Percentiles rank a stretch among this genome's conserved stretches.
Evolutionary conservation across 2,797 vertebrate genomes (phyloP).

Genomic region (Bradypus variegatus): DNA sequence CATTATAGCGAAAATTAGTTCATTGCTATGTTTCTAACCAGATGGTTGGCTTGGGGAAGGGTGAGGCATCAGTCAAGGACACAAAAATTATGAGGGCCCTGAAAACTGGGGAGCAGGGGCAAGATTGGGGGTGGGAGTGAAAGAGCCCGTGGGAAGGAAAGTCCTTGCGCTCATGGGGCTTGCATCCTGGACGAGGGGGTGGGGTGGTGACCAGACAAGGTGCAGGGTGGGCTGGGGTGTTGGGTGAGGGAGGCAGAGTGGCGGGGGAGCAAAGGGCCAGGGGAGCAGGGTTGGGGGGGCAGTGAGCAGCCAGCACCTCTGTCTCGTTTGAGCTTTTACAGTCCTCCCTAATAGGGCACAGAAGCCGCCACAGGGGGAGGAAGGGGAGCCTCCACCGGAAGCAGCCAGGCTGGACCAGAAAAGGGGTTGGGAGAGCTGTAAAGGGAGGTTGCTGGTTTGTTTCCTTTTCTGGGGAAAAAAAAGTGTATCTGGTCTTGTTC

Average conservation of each 20-base stretch:
- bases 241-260: neutral
- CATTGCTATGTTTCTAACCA: neutral
- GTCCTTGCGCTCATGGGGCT: neutral
- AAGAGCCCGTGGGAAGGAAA: neutral
- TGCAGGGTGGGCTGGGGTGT: neutral
- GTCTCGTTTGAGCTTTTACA: constrained; percentile 28
- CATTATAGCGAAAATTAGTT: no score
- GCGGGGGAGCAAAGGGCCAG: neutral
- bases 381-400: neutral
- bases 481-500: neutral
- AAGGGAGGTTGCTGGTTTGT: rapidly evolving
- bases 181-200: no score
- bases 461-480: neutral
- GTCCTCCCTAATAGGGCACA: constrained; percentile 31
- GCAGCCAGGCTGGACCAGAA: neutral
- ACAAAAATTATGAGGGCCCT: neutral
- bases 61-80: neutral
- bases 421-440: neutral
- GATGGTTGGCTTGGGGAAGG: neutral
- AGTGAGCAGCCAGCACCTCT: neutral
- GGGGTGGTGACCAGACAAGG: no score
- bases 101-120: neutral
- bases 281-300: rapidly evolving
- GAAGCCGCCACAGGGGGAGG: no score
- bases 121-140: neutral